These are phyloP conservation scores for Propithecus deckenii DNA, from an alignment of 2,797 vertebrate genomes.

Conservation along the genomic window DNA sequence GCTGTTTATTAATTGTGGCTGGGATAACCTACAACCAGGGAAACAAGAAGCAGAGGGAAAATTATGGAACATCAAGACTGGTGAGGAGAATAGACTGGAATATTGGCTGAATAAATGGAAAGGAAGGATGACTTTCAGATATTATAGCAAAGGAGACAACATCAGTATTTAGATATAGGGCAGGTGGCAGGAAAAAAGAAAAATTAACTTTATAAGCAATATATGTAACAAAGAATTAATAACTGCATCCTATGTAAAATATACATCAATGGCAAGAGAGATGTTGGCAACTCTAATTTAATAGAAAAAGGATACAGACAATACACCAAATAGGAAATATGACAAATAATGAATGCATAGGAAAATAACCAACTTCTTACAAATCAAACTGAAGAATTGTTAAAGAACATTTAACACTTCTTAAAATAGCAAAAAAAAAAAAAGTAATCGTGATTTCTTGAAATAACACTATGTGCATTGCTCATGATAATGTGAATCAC, in stretches of 20 bases:
- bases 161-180: neutral
- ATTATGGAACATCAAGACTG: neutral
- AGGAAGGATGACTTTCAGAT: neutral
- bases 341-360: neutral
- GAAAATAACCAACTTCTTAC: neutral
- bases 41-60: neutral
- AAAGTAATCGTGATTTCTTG: neutral
- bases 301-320: neutral
- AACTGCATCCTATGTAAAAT: neutral
- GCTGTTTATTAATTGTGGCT: neutral
- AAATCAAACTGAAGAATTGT: slow-evolving; percentile 21
- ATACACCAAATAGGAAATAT: neutral
- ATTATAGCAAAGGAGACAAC: neutral
- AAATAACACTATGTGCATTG: neutral
- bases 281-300: neutral
- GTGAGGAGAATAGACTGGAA: neutral
- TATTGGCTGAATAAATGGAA: neutral
- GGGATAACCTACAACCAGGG: neutral
- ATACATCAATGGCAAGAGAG: neutral
- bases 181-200: neutral
- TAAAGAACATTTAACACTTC: neutral
- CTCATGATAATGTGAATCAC: neutral
- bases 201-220: neutral
- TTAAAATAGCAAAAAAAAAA: neutral
- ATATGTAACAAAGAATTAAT: neutral